Base-by-base conservation (phyloP, 2,113 vertebrate species). In the Petrocephalus microphthalmus region DNA sequence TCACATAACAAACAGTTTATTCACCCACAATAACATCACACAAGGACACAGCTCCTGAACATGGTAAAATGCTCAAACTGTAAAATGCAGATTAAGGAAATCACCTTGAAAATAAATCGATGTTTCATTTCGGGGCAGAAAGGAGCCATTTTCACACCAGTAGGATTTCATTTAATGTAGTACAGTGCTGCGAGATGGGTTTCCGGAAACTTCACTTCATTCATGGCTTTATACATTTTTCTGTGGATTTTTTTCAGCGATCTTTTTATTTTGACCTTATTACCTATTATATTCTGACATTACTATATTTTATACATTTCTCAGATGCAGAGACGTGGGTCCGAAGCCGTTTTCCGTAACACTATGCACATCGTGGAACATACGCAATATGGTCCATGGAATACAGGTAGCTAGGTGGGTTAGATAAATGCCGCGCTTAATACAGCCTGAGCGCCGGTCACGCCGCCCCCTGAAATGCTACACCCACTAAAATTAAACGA, bases 1-100 rank as follows among this genome's bases (percentile, higher is more conserved):
- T 81, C 81, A 47, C 17, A 47, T 83, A 22, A 83, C 37, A 51
- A 49, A 56, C 11, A 86, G 15, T 86, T 86, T 86, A 86, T 86
- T 86, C 56, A 57, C 25, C 33, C 54, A 22, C 33, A 45, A 29
- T n/a, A 57, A 86, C 54, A 7, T 60, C 33, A 85, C 51, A 60
- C 29, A 37, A 33, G 37, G 29, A 86, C 33, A 86, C n/a, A 37
- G 19, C 84, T 57, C 86, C 56, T 29, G 22, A 87, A 87, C 45
- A 86, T 13, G 60, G 86, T 49, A 87, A 29, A 54, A 54, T n/a
- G 19, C 33, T 45, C 17, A 51, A 83, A 45, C 54, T 33, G 15
- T 47, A 49, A 37, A n/a, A 71, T 29, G 10, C 33, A 87, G 5
- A 53, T 20, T 29, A 47, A 47, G 17, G 22, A 7, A 7, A 56